Base-by-base conservation (phyloP, 2,113 vertebrate species). In the Forbesichthys papilliferus region DNA sequence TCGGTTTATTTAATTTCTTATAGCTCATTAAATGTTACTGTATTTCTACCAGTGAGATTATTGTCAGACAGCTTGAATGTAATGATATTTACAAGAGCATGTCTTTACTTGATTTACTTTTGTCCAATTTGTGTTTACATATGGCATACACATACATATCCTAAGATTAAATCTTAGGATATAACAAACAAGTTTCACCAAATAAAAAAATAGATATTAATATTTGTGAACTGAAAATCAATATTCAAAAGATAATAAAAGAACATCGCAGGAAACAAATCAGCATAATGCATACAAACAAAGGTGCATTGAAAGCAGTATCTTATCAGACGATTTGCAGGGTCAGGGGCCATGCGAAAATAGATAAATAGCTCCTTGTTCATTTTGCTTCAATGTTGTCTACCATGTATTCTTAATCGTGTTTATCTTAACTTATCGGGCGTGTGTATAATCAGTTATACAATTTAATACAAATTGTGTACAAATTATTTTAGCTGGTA, bases 41-140 rank as follows among this genome's bases (percentile, higher is more conserved):
- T 13, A 74, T 82, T 79, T 72, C 49, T 60, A 73, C 20, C 34
- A 66, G 65, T 70, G 70, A 62, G 52, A 79, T 69, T 79, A 64
- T 81, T 86, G 82, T 88, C 79, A 81, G 71, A 55, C 80, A 48
- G 75, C 33, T 59, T 71, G 49, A 66, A 68, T 84, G 78, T 91
- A 88, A 89, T 88, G 85, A 90, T 90, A 87, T 91, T 90, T 80
- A 85, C 80, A 73, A 63, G 71, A 77, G 90, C 87, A 68, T 87
- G 90, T 86, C 78, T 61, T 80, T 42, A 53, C 89, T 80, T 81
- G 89, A 84, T 71, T 66, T 34, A 33, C 47, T 84, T 73, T 83
- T 65, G 81, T 77, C 80, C 2, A 9, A 69, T 36, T 0, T 65
- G 68, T 84, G 81, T 87, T 89, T 87, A 78, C 63, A 16, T 68